phyloP scores from a whole-genome alignment of 2,113 vertebrate species.

The Nannobrachium achirus region DNA sequence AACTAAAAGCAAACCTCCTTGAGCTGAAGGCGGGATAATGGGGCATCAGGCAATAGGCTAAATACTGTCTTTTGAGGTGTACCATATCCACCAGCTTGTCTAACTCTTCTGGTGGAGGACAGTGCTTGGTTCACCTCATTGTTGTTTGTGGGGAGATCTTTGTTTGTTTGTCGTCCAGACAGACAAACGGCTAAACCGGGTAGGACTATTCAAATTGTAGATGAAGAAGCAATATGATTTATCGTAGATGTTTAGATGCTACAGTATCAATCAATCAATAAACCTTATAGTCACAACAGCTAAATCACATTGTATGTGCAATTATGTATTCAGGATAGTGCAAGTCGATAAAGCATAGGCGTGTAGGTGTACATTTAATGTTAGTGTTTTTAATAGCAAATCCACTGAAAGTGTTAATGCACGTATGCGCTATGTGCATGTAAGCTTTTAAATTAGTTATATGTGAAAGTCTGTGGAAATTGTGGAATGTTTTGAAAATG shows the following conservation, averaged over 20 bases:
- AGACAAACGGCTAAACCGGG: neutral
- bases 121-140: conserved; percentile 15
- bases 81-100: conserved; percentile 12
- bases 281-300: too few relatives aligned
- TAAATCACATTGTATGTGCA: too few relatives aligned
- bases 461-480: conserved; percentile 19
- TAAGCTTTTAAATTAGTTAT: neutral
- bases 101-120: conserved; percentile 45
- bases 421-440: too few relatives aligned
- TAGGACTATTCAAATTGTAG: conserved; percentile 19
- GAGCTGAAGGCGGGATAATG: neutral
- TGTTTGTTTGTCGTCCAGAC: conserved; percentile 4
- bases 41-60: neutral
- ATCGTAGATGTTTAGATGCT: too few relatives aligned
- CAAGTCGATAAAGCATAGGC: too few relatives aligned
- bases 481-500: conserved; percentile 33
- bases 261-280: too few relatives aligned
- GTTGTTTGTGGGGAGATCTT: neutral
- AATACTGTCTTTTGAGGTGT: neutral
- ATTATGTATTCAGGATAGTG: too few relatives aligned
- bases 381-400: conserved; percentile 11
- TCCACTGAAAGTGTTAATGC: neutral
- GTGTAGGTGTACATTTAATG: too few relatives aligned
- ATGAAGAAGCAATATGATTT: neutral
- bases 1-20: conserved; percentile 19